Evolutionary conservation across 1,140 invertebrate species (phyloP).

Genomic region (Ceratina calcarata): DNA sequence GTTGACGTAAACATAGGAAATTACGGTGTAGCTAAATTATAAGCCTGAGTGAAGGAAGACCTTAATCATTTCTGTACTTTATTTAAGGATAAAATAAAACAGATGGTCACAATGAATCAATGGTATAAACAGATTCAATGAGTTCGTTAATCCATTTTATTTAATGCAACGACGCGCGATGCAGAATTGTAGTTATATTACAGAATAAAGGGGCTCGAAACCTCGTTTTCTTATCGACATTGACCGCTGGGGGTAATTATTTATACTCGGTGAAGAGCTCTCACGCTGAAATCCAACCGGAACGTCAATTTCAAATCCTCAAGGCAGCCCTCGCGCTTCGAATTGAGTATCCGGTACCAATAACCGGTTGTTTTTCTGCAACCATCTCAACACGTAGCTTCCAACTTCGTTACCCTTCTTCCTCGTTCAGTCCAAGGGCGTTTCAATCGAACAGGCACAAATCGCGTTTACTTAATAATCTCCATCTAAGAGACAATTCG

Average conservation of each 20-base stretch:
- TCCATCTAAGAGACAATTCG: no score
- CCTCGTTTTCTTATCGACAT: slow-evolving; percentile 59
- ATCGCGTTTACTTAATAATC: no score
- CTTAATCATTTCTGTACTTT: background rate
- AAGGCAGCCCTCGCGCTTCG: slow-evolving; percentile 27
- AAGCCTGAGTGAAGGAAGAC: no score
- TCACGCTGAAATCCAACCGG: slow-evolving; percentile 72
- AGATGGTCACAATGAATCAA: background rate
- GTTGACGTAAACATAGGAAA: no score
- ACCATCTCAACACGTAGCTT: slow-evolving; percentile 61
- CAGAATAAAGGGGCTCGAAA: slow-evolving; percentile 36
- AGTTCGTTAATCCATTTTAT: slow-evolving; percentile 53
- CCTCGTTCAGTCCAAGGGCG: slow-evolving; percentile 36
- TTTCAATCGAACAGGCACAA: background rate
- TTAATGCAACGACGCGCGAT: slow-evolving; percentile 53
- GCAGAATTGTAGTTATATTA: slow-evolving; percentile 13
- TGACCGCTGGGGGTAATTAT: slow-evolving; percentile 78
- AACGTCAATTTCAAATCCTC: slow-evolving; percentile 32
- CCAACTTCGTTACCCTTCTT: slow-evolving; percentile 44
- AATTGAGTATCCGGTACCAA: slow-evolving; percentile 31
- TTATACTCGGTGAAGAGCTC: slow-evolving; percentile 72
- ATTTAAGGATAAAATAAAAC: background rate
- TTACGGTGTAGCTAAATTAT: no score
- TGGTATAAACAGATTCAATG: slow-evolving; percentile 15
- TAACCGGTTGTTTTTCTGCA: slow-evolving; percentile 76